phyloP scores from a whole-genome alignment of 2,113 vertebrate genomes.

The Phocoena phocoena region DNA sequence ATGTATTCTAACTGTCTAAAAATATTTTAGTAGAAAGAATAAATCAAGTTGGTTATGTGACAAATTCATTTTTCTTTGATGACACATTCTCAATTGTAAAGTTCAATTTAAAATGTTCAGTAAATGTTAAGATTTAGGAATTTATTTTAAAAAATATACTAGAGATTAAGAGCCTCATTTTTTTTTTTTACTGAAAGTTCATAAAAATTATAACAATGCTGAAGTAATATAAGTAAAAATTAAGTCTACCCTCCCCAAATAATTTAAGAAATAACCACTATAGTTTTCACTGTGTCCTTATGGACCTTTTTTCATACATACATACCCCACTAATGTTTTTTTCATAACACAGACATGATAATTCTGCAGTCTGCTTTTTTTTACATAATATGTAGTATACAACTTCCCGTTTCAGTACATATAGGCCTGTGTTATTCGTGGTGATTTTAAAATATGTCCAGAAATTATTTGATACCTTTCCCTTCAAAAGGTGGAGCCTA shows the following conservation, averaged over 20 bases:
- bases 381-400: background rate
- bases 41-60: background rate
- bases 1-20: background rate
- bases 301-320: background rate
- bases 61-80: slow-evolving; percentile 5
- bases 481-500: background rate
- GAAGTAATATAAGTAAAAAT: slow-evolving; percentile 15
- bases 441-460: background rate
- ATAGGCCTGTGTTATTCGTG: background rate
- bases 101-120: background rate
- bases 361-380: background rate
- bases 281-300: background rate
- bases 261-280: background rate
- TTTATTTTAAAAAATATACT: background rate
- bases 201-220: background rate
- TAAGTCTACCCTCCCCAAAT: background rate
- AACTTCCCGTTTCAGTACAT: background rate
- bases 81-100: slow-evolving; percentile 4
- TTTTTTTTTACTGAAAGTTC: background rate
- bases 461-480: background rate
- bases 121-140: background rate
- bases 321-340: background rate
- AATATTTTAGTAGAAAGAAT: background rate
- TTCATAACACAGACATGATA: background rate
- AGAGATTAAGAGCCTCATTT: background rate